Base-by-base conservation (phyloP, 2,797 vertebrate genomes). In the Ptychadena robeensis region DNA sequence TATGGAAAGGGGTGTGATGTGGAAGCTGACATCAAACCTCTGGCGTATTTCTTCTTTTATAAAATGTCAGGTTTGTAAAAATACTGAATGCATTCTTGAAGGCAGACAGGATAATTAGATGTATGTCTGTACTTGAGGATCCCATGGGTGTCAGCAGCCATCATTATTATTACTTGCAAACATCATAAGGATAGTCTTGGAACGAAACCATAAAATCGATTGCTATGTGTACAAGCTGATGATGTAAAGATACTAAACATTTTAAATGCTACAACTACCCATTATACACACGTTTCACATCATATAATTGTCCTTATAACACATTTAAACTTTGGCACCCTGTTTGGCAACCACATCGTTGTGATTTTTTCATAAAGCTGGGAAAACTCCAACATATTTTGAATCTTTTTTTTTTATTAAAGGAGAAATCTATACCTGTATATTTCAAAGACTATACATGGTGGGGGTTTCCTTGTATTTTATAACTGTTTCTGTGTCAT, bases 181-280 rank as follows among this genome's bases (percentile, higher is more conserved):
- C 37, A 77, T 77, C 63, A 28, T 53, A n/a, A 76, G 73, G 18
- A 65, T 75, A 14, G 11, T 32, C 25, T 48, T 32, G 35, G 82
- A 87, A 85, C 71, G 86, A 38, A n/a, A 30, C 14, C 48, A 59
- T 53, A 70, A 69, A 70, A 34, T 34, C n/a, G 35, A n/a, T 44
- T 79, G 18, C 44, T 69, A 32, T 69, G 32, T 40, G 25, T 59
- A 61, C 32, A 69, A 14, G 22, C 37, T n/a, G 22, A 25, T 53
- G 89, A 91, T 87, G 90, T 32, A 75, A 88, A 90, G 86, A 85
- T 84, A 83, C 69, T 89, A 87, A 89, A 91, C 90, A 88, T 77
- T 88, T 65, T 82, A 0, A 0, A 80, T 88, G 89, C 88, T 69
- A 88, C 72, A 77, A 59, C 53, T 61, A 68, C 87, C 34, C 22